Base-by-base conservation (phyloP, 2,888 invertebrate genomes). In the Pecten maximus region DNA sequence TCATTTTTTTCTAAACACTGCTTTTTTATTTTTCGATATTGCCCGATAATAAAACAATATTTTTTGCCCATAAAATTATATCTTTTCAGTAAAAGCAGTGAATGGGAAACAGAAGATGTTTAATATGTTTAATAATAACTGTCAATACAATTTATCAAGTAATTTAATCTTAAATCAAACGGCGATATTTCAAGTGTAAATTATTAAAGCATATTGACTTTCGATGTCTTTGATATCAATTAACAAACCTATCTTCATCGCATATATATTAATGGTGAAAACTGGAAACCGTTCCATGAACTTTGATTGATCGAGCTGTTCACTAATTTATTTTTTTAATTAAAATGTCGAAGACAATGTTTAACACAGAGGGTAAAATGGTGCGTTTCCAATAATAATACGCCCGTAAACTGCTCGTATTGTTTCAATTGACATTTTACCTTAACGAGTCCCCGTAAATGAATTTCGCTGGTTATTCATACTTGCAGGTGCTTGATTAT, bases 401-500 rank as follows among this genome's bases (percentile, higher is more conserved):
- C 28, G 35, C 74, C 74, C 12, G 0, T 74, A 74, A 74, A 74
- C 74, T 74, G 74, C 74, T 74, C 74, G 28, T 74, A 74, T 74
- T 74, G 74, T 74, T 74, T 74, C 74, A 74, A 35, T 28, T 74
- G 74, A 74, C 28, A 74, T 74, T 74, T 74, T 74, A 74, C 74
- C 74, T 74, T 74, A 74, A 74, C 74, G 74, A 28, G 74, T 35
- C 15, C 74, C 16, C 74, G 74, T 74, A 35, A 74, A 74, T 74
- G 74, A 74, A 28, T 74, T 74, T 74, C 35, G 35, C 28, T 35
- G 74, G 74, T 74, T 74, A 74, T 74, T 74, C 74, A 74, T 74
- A 74, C 74, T 74, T 28, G 74, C 74, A 74, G 74, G 74, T 74
- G 74, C 74, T 74, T 74, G 74, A 74, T 74, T 74, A 74, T 74